Evolutionary conservation across 2,797 vertebrate species (phyloP).

Genomic region (Microcaecilia unicolor): DNA sequence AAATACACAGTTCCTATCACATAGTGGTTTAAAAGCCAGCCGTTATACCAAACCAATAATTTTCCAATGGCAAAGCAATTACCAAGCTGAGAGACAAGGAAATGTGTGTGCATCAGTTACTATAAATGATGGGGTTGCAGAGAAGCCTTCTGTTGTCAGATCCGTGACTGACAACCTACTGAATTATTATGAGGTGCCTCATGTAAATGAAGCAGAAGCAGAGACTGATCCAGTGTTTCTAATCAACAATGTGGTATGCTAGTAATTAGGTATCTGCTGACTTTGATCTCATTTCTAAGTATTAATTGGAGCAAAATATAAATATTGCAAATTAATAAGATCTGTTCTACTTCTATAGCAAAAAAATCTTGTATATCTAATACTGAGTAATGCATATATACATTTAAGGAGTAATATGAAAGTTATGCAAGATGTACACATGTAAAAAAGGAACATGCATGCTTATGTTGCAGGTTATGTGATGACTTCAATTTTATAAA

Average conservation of each 20-base stretch:
- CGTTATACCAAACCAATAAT: conserved; percentile 10
- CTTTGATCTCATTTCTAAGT: conserved; percentile 33
- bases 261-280: conserved; percentile 50
- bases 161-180: conserved; percentile 27
- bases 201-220: conserved; percentile 29
- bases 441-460: no score
- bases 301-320: conserved; percentile 46
- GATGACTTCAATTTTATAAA: no score
- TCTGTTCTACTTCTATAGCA: conserved; percentile 37
- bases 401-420: no score
- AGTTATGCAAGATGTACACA: no score
- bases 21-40: conserved; percentile 17
- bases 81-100: conserved; percentile 15
- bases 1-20: no score
- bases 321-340: conserved; percentile 53
- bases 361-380: conserved; percentile 50
- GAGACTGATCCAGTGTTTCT: conserved; percentile 31
- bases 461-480: no score
- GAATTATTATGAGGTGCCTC: conserved; percentile 21
- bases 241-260: conserved; percentile 46
- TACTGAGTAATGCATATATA: conserved; percentile 32
- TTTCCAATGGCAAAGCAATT: conserved; percentile 33
- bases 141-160: conserved; percentile 21
- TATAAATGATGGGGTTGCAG: conserved; percentile 6
- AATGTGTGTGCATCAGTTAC: conserved; percentile 13